Evolutionary conservation across 2,888 invertebrate species (phyloP).

Genomic region (Coenonympha glycerion): DNA sequence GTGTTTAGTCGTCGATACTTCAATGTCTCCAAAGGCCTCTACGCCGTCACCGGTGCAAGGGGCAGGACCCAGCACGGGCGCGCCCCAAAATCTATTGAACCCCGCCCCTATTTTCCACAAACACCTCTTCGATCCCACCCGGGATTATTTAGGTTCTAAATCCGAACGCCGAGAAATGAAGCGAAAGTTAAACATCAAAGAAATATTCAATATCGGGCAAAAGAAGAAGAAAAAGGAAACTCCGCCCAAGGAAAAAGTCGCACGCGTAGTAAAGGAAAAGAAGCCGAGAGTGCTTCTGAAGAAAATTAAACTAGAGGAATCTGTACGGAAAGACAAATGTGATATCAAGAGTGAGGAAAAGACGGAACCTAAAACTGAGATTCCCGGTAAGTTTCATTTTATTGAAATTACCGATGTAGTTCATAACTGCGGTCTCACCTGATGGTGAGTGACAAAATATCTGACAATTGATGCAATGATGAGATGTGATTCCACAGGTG

Average conservation of each 20-base stretch:
- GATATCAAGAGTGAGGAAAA: too few species aligned
- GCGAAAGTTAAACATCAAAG: constrained; percentile 81
- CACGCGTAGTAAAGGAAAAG: constrained; percentile 40
- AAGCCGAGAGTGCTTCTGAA: constrained; percentile 38
- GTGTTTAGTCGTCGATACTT: constrained; percentile 36
- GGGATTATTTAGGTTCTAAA: constrained; percentile 76
- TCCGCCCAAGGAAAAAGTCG: constrained; percentile 33
- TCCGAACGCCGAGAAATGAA: constrained; percentile 82
- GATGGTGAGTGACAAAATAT: too few species aligned
- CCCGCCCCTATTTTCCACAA: constrained; percentile 48
- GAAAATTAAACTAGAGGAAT: constrained; percentile 25
- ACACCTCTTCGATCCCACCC: constrained; percentile 67
- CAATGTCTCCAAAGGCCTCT: constrained; percentile 30
- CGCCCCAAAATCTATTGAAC: constrained; percentile 22
- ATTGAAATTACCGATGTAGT: too few species aligned
- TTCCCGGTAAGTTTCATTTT: constrained; percentile 47
- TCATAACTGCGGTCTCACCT: too few species aligned
- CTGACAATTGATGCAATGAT: too few species aligned
- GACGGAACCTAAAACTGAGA: constrained; percentile 29
- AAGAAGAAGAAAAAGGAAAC: constrained; percentile 51
- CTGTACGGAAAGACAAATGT: too few species aligned
- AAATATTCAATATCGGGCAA: constrained; percentile 78
- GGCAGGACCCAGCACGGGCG: constrained; percentile 38
- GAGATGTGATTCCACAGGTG: too few species aligned
- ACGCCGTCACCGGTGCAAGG: constrained; percentile 38